phyloP scores from a whole-genome alignment of 2,797 vertebrate species.

The Hipposideros larvatus region DNA sequence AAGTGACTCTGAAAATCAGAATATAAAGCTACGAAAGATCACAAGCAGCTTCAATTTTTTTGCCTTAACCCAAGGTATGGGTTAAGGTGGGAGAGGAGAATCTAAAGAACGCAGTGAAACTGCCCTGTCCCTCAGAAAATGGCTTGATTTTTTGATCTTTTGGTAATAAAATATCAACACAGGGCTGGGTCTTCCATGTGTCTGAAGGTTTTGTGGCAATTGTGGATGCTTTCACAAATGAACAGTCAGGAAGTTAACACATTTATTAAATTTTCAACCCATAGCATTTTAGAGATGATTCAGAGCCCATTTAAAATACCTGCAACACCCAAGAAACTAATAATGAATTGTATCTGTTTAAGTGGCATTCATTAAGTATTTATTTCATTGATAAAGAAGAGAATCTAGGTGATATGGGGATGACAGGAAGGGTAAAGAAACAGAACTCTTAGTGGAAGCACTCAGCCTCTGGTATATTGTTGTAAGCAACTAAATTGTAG shows the following conservation, averaged over 20 bases:
- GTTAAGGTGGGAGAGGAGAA: neutral
- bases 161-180: neutral
- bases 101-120: neutral
- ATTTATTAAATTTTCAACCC: neutral
- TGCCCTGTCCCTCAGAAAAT: neutral
- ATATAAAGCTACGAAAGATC: neutral
- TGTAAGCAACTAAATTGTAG: neutral
- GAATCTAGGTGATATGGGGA: neutral
- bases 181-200: neutral
- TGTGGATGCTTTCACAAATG: neutral
- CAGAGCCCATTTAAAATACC: neutral
- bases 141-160: neutral
- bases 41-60: neutral
- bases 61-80: neutral
- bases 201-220: neutral
- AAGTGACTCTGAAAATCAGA: neutral
- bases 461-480: neutral
- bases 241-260: neutral
- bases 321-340: neutral
- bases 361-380: neutral
- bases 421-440: neutral
- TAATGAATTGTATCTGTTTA: neutral
- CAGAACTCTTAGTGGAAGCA: neutral
- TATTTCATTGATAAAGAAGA: neutral
- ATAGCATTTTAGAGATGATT: neutral